phyloP scores from a whole-genome alignment of 2,888 invertebrate species.

The Myopa tessellatipennis region DNA sequence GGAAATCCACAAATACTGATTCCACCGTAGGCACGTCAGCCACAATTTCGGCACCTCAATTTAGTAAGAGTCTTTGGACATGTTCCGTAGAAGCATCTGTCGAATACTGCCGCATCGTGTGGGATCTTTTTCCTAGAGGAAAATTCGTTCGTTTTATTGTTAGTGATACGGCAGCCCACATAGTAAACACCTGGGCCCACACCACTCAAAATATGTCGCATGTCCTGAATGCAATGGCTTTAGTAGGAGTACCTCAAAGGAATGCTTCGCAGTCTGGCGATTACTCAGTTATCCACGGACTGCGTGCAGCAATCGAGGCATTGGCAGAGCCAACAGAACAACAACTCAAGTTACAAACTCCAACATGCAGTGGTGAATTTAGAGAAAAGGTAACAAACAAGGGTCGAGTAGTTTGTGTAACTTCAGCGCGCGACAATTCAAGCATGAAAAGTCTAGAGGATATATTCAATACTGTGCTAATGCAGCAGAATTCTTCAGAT shows the following conservation, averaged over 20 bases:
- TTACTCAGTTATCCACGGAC: constrained; percentile 82
- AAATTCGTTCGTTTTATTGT: constrained; percentile 89
- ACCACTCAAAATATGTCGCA: constrained; percentile 88
- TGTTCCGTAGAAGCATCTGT: constrained; percentile 94
- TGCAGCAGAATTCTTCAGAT: constrained; percentile 83
- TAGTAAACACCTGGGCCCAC: constrained; percentile 85
- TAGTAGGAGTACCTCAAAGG: constrained; percentile 82
- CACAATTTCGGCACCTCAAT: constrained; percentile 71
- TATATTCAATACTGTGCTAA: constrained; percentile 83
- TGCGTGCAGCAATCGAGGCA: constrained; percentile 87
- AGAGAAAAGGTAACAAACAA: constrained; percentile 57
- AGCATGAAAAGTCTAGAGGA: constrained; percentile 89
- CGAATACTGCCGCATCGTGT: constrained; percentile 96
- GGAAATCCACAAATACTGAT: constrained; percentile 69
- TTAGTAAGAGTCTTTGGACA: constrained; percentile 95
- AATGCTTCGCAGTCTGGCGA: constrained; percentile 71
- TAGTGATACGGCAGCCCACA: constrained; percentile 86
- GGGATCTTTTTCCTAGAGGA: constrained; percentile 94
- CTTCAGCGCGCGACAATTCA: constrained; percentile 87
- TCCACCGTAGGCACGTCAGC: background rate
- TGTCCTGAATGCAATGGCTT: constrained; percentile 86
- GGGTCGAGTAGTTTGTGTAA: constrained; percentile 91
- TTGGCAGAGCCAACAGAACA: constrained; percentile 84
- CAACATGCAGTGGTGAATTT: constrained; percentile 58
- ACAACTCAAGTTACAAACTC: constrained; percentile 71